A percentile compares a stretch with the other conserved stretches of the same genome.
phyloP scores from a whole-genome alignment of 2,113 vertebrate species.

The Pongo pygmaeus region DNA sequence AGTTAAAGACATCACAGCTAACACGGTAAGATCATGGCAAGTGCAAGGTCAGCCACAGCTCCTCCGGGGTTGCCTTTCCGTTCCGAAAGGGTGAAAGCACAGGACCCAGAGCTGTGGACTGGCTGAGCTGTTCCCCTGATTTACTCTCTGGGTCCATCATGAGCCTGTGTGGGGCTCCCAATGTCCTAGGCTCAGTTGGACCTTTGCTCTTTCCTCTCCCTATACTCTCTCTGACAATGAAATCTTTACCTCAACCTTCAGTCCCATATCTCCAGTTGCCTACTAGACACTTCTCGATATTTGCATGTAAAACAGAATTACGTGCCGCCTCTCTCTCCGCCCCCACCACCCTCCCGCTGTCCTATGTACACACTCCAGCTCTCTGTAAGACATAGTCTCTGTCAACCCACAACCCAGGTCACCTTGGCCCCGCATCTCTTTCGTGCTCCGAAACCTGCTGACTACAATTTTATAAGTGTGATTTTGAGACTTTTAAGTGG shows the following conservation, averaged over 20 bases:
- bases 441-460: rapidly evolving
- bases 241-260: background rate
- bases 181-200: background rate
- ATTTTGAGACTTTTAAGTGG: background rate
- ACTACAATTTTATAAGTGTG: background rate
- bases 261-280: background rate
- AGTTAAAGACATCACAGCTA: background rate
- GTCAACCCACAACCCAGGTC: rapidly evolving
- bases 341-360: too few species aligned
- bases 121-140: background rate
- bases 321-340: too few species aligned
- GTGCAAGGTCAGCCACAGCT: background rate
- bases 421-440: background rate
- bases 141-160: background rate
- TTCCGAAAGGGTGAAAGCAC: background rate
- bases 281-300: background rate
- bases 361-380: background rate
- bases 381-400: background rate
- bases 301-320: background rate
- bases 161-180: background rate
- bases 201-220: background rate
- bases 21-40: background rate
- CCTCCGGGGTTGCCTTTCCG: background rate
- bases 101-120: background rate
- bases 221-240: too few species aligned